These are phyloP conservation scores for Alosa alosa DNA, from an alignment of 2,113 vertebrate genomes.

Conservation along the genomic window DNA sequence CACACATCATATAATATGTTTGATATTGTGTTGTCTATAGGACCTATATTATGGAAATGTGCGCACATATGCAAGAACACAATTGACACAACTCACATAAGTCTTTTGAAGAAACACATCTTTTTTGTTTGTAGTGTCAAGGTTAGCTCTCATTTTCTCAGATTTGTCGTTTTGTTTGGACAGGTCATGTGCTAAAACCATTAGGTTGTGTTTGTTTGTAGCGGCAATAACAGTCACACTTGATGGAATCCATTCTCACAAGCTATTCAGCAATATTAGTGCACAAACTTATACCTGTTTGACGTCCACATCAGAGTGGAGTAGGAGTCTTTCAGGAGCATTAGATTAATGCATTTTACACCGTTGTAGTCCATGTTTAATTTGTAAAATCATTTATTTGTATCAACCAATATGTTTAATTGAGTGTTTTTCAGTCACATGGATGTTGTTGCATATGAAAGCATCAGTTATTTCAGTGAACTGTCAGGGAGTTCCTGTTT, in stretches of 20 bases:
- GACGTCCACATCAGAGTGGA: background rate
- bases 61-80: slow-evolving; percentile 30
- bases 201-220: background rate
- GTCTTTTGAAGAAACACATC: background rate
- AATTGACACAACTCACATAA: slow-evolving; percentile 12
- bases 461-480: slow-evolving; percentile 1
- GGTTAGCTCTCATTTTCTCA: background rate
- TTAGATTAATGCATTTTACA: background rate
- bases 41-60: background rate
- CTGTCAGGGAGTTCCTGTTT: background rate
- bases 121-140: background rate
- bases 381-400: background rate
- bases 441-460: background rate
- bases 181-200: background rate
- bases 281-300: background rate
- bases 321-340: background rate
- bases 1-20: background rate
- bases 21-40: background rate
- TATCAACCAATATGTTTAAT: slow-evolving; percentile 11
- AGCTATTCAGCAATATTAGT: background rate
- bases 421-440: background rate
- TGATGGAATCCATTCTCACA: background rate
- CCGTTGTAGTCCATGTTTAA: background rate
- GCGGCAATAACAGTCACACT: background rate
- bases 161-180: background rate